Evolutionary conservation across 2,797 vertebrate species (phyloP), one percentile per base, ranked within the genome.

Genomic region (Buphagus erythrorhynchus): DNA sequence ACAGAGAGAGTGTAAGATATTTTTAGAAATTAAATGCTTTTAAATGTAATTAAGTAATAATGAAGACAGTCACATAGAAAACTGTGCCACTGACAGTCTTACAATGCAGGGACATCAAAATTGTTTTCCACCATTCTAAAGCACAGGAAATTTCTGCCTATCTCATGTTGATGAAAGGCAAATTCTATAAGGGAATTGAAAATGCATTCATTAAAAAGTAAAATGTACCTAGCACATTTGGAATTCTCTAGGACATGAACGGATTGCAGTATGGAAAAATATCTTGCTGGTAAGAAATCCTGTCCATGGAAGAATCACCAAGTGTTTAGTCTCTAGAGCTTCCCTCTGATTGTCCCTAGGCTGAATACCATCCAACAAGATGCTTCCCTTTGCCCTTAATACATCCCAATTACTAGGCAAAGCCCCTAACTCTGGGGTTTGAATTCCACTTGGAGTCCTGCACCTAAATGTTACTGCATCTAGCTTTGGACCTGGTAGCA

Each of bases 41-140:
- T 84, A 93, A 90, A 79, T 57, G 28, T 54, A 91, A 95, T 94
- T 94, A 90, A 84, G 71, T 57, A 29, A 76, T 86, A 95, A 83
- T 55, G 69, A 68, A 58, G 81, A 48, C 49, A 81, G 92, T 90
- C 85, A 90, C 40, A 76, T 6, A 62, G 38, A 93, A 92, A 94
- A 66, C 46, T 55, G 22, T 75, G 71, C 58, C 48, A 48, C 25
- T 93, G 89, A 91, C 79, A 94, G 76, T 57, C 55, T 88, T 73
- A 93, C 89, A 96, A 94, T 52, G 67, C 31, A 73, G 33, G 73
- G 61, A 75, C 48, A 91, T 66, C 38, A 43, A 40, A 84, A 86
- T 46, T 71, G 33, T 78, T 86, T 93, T 73, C 45, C 58, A 81
- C 62, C 43, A 54, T 40, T 57, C 4, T 48, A 74, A 69, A 25